Evolutionary conservation across 2,797 vertebrate genomes (phyloP), one percentile per base, ranked within the genome.

Genomic region (Anomalospiza imberbis): DNA sequence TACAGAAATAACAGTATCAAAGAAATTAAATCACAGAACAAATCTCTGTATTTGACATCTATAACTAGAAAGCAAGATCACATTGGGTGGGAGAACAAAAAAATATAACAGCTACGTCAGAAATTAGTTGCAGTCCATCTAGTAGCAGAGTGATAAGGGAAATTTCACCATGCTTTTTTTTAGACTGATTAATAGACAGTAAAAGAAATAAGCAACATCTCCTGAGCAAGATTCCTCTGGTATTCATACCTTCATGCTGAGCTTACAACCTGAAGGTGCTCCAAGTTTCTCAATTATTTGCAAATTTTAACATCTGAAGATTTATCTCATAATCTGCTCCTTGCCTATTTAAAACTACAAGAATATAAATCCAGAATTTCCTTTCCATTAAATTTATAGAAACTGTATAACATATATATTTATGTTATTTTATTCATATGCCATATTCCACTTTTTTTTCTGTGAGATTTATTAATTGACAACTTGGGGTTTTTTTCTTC

Each of bases 401-500:
- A 70, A 71, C 62, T 51, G 7, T 40, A 32, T 29, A 42, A 51
- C 2, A 48, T 38, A 44, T 29, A 73, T 53, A 17, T 73, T 67
- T 58, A 45, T 32, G 6, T 58, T 47, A 20, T 48, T 89, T 86
- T 67, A 74, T 65, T 75, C 10, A n/a, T 67, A 42, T 25, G 14
- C 5, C 13, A 57, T 36, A 36, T 38, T 54, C 8, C 9, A 45
- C 28, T 24, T 62, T 57, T 38, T 66, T 91, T 53, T 5, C 36
- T 60, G 25, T 66, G 19, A 71, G 51, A 73, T n/a, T 28, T 28
- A 47, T n/a, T 51, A 44, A 71, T 71, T 72, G 48, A 75, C 7
- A 1, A 29, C 10, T 67, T 66, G 3, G 1, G 0, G 0, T 0
- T 71, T 73, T 82, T 87, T 25, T 0, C 20, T 54, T 70, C 21